A percentile compares a stretch with the other conserved stretches of the same genome.
Conservation (phyloP, 2,113 vertebrate genomes). For the Hystrix cristata region DNA sequence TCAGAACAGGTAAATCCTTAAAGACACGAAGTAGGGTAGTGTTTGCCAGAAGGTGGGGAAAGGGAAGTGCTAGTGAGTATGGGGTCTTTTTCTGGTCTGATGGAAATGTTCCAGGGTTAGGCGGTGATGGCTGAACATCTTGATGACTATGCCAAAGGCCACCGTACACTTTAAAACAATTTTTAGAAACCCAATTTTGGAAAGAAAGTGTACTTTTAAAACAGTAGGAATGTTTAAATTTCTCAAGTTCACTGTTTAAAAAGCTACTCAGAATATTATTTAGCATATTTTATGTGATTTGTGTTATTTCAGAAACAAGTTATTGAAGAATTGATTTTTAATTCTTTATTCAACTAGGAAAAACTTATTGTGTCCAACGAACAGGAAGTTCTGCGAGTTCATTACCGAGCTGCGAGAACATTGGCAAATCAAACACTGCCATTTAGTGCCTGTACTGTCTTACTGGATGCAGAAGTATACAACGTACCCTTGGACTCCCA, state of each 20-base stretch:
- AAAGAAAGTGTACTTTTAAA: slow-evolving; percentile 25
- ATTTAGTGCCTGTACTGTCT: slow-evolving; percentile 98
- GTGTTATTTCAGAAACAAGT: slow-evolving; percentile 25
- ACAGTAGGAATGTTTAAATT: slow-evolving; percentile 37
- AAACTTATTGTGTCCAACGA: slow-evolving; percentile 99
- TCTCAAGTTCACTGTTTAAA: slow-evolving; percentile 32
- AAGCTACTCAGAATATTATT: background rate
- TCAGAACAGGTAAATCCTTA: background rate
- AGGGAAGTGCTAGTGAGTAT: background rate
- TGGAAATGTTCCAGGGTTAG: background rate
- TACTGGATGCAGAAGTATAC: slow-evolving; percentile 98
- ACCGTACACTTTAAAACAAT: background rate
- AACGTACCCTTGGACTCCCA: slow-evolving; percentile 98
- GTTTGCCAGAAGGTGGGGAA: background rate
- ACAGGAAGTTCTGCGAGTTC: slow-evolving; percentile 98
- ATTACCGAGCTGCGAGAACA: slow-evolving; percentile 97
- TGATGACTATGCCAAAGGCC: slow-evolving; percentile 5
- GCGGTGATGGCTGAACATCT: background rate
- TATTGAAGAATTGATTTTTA: background rate
- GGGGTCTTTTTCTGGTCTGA: background rate
- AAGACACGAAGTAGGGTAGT: background rate
- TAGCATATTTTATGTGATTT: slow-evolving; percentile 40
- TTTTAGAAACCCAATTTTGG: slow-evolving; percentile 7
- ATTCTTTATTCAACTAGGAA: slow-evolving; percentile 90
- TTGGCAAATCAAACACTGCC: slow-evolving; percentile 98